Evolutionary conservation across 2,888 invertebrate species (phyloP).

Genomic region (Agrochola litura): DNA sequence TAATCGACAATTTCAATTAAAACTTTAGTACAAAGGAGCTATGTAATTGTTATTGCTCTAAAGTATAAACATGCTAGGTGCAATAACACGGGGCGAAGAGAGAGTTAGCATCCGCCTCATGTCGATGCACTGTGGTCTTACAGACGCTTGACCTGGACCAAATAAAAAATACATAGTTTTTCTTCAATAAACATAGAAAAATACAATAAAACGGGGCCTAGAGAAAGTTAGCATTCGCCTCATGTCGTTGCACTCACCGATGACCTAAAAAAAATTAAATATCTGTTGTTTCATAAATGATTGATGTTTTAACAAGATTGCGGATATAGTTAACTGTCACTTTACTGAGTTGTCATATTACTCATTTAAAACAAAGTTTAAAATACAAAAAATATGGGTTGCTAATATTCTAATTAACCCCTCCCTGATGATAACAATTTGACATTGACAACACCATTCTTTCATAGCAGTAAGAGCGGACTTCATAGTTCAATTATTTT

Average conservation of each 20-base stretch:
- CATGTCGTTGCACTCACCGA: slow-evolving; percentile 54
- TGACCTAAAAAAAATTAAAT: not conserved
- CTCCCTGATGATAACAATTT: not conserved
- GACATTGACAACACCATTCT: not conserved
- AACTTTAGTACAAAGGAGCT: slow-evolving; percentile 64
- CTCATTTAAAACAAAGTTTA: too few species aligned
- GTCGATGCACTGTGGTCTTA: slow-evolving; percentile 65
- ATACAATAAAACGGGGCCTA: slow-evolving; percentile 67
- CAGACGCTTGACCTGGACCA: not conserved
- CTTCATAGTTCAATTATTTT: not conserved
- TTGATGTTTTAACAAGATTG: too few species aligned
- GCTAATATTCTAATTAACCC: too few species aligned
- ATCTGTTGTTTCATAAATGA: not conserved
- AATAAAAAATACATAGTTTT: not conserved
- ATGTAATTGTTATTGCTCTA: slow-evolving; percentile 60
- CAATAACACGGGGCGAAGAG: slow-evolving; percentile 69
- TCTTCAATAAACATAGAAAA: not conserved
- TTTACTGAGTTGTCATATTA: too few species aligned
- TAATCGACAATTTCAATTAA: slow-evolving; percentile 64
- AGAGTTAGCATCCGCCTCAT: slow-evolving; percentile 64
- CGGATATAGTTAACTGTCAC: too few species aligned
- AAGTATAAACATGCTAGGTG: slow-evolving; percentile 63
- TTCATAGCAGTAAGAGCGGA: not conserved
- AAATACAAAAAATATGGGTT: too few species aligned
- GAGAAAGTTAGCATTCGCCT: slow-evolving; percentile 62